Evolutionary conservation across 2,888 invertebrate species (phyloP), one percentile per base, ranked within the genome.

Genomic region (Sipha maydis): DNA sequence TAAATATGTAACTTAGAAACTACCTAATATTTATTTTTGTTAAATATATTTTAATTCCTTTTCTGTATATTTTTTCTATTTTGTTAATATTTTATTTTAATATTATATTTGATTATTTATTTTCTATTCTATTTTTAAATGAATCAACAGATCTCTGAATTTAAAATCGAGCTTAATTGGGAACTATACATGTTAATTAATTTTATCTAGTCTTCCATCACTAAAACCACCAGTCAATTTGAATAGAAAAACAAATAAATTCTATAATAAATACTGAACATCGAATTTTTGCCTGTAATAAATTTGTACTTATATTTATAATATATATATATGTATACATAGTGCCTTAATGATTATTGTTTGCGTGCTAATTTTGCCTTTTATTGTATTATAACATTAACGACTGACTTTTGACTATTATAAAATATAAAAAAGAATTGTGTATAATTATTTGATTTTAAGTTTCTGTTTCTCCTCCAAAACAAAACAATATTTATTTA

Each of bases 1-100:
- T 86, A 56, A 86, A 28, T 75, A 88, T 85, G 85, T 85, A 78
- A 85, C 67, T 78, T 69, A 85, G 61, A 88, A 80, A 88, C 88
- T 75, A 82, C 88, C 88, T 82, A 88, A 88, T 88, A 82, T 88
- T 88, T 82, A 88, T 88, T 82, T 88, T 88, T 88, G 88, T 88
- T 88, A 88, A 79, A 88, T 88, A 73, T 88, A 76, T 76, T 82
- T 88, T 80, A 88, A 82, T 73, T 86, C 28, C 31, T 88, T 88
- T 69, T 88, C 82, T 82, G 80, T 82, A 82, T 75, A 82, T 67
- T 75, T 56, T 80, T 82, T 82, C 88, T 88, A 88, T 82, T 76
- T 88, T 88, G 88, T 88, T 88, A 88, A 88, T 88, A 88, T 82
- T 82, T 85, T 85, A 85, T 78, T 85, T 69, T 85, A 76, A 76